phyloP scores from a whole-genome alignment of 1,140 invertebrate species.

The Drosophila micromelanica region DNA sequence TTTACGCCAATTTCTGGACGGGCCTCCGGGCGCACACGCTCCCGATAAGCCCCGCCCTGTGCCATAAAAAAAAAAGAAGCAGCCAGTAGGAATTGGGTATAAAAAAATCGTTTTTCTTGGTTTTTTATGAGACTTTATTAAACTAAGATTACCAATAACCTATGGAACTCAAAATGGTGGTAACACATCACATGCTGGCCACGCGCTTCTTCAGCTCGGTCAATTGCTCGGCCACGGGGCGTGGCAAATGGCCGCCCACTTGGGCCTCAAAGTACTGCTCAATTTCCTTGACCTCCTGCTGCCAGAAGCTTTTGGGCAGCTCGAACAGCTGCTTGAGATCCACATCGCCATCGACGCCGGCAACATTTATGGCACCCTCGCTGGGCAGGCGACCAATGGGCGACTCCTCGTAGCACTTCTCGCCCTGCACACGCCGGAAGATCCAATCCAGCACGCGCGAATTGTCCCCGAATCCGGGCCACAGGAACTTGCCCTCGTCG shows the following conservation, averaged over 20 bases:
- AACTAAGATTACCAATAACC: slow-evolving; percentile 73
- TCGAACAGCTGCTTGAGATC: slow-evolving; percentile 92
- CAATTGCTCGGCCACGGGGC: slow-evolving; percentile 90
- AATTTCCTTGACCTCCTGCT: slow-evolving; percentile 92
- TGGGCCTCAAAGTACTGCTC: slow-evolving; percentile 96
- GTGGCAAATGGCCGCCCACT: slow-evolving; percentile 94
- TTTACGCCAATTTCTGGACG: slow-evolving; percentile 70
- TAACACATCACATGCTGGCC: slow-evolving; percentile 76
- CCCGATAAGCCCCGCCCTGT: slow-evolving; percentile 45
- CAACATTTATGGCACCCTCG: slow-evolving; percentile 88
- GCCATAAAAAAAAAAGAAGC: neutral
- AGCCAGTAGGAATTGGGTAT: slow-evolving; percentile 12
- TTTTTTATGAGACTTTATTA: slow-evolving; percentile 67
- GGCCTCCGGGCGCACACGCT: slow-evolving; percentile 47
- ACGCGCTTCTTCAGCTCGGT: slow-evolving; percentile 89
- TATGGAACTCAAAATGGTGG: slow-evolving; percentile 53
- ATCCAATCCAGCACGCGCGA: slow-evolving; percentile 96
- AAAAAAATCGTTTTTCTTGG: slow-evolving; percentile 24
- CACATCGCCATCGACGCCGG: slow-evolving; percentile 88
- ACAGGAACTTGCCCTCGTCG: slow-evolving; percentile 91
- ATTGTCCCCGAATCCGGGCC: slow-evolving; percentile 97
- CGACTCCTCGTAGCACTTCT: slow-evolving; percentile 88
- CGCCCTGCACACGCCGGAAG: slow-evolving; percentile 89
- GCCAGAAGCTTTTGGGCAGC: slow-evolving; percentile 96
- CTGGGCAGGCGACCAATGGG: slow-evolving; percentile 91